Percentiles rank a stretch among this genome's conserved stretches.
phyloP scores from a whole-genome alignment of 2,797 vertebrate species.

The Urosaurus nigricauda region DNA sequence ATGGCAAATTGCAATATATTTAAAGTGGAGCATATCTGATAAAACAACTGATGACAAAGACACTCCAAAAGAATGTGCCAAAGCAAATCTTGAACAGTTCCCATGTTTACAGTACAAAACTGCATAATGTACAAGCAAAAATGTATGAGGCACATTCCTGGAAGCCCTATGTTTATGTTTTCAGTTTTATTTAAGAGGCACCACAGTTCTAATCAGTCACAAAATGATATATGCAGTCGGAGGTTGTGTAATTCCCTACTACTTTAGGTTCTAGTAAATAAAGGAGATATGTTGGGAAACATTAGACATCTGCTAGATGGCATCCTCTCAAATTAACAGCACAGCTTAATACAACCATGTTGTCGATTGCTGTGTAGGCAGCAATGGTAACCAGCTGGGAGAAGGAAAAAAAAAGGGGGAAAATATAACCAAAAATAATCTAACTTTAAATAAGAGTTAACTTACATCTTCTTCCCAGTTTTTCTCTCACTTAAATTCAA shows the following conservation, averaged over 20 bases:
- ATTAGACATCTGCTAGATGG: conserved; percentile 72
- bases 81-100: neutral
- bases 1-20: neutral
- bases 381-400: conserved; percentile 56
- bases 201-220: neutral
- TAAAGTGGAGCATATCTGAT: neutral
- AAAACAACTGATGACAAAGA: conserved; percentile 1
- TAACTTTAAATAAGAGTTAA: neutral
- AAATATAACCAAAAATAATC: neutral
- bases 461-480: neutral
- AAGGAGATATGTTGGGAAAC: conserved; percentile 61
- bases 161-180: conserved; percentile 24
- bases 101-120: neutral
- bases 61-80: neutral
- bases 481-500: neutral
- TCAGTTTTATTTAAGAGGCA: neutral
- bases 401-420: conserved; percentile 1
- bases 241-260: conserved; percentile 53
- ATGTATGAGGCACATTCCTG: neutral
- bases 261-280: conserved; percentile 53
- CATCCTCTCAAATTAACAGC: conserved; percentile 55
- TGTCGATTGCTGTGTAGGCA: conserved; percentile 40
- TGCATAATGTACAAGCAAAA: neutral
- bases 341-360: conserved; percentile 57
- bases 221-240: conserved; percentile 38